Conservation (phyloP, 2,797 vertebrate genomes). For the Babyrousa celebensis region DNA sequence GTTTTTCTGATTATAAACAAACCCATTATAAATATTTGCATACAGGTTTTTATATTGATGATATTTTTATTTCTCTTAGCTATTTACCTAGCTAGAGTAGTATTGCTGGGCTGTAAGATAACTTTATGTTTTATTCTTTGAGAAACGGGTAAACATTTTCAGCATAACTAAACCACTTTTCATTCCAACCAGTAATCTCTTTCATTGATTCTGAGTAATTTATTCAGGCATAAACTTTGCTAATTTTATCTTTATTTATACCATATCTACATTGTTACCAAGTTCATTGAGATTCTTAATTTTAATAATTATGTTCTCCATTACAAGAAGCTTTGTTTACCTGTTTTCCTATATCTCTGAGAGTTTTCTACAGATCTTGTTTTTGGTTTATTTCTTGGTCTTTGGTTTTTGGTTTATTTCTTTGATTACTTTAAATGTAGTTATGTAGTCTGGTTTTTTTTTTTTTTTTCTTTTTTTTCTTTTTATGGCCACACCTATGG, state of each 20-base stretch:
- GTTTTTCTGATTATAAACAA: neutral
- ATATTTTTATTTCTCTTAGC: neutral
- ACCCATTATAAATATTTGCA: neutral
- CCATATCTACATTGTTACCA: neutral
- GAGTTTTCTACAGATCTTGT: neutral
- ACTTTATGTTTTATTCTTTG: conserved; percentile 30
- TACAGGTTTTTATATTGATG: neutral
- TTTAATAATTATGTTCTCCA: neutral
- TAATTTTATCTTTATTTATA: too few species aligned
- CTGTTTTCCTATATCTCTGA: neutral
- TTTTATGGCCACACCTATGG: too few species aligned
- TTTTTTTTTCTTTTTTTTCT: too few species aligned
- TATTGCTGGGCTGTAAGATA: neutral
- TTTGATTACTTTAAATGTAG: neutral
- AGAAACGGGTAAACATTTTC: neutral
- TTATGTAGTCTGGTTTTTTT: neutral
- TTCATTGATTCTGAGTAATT: conserved; percentile 14
- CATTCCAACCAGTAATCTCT: neutral
- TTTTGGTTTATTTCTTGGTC: neutral
- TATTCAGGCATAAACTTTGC: neutral
- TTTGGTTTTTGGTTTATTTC: neutral
- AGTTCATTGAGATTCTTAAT: neutral
- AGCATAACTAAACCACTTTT: neutral
- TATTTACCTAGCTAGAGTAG: neutral
- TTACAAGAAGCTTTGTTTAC: neutral